Conservation (phyloP, 2,797 vertebrate species). For the Cynopterus sphinx region DNA sequence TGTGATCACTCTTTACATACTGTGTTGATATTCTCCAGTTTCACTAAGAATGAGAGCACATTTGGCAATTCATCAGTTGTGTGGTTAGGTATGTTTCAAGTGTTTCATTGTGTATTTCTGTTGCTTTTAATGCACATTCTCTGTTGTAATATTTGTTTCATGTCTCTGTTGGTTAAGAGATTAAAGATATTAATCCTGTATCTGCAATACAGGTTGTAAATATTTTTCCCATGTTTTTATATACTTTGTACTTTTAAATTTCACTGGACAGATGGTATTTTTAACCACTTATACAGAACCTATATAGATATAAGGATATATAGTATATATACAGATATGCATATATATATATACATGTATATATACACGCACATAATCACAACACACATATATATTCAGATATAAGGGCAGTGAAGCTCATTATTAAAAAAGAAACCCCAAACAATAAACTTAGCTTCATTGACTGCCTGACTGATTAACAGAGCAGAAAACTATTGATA, state of each 20-base stretch:
- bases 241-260: neutral
- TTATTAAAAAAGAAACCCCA: neutral
- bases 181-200: neutral
- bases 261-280: neutral
- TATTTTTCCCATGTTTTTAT: neutral
- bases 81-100: neutral
- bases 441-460: neutral
- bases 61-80: neutral
- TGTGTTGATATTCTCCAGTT: neutral
- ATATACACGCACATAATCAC: too few relatives aligned
- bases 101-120: neutral
- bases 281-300: neutral
- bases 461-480: neutral
- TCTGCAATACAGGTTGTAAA: neutral
- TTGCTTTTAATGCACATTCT: neutral
- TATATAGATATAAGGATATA: neutral
- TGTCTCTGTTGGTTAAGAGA: conserved; percentile 12
- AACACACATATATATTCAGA: too few relatives aligned
- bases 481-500: neutral
- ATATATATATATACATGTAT: neutral
- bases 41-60: neutral
- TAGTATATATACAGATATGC: too few relatives aligned
- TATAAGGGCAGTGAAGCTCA: neutral
- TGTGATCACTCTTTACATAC: neutral
- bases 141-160: neutral